Evolutionary conservation across 2,888 invertebrate genomes (phyloP), one percentile per base, ranked within the genome.

Genomic region (Sphinx pinastri): DNA sequence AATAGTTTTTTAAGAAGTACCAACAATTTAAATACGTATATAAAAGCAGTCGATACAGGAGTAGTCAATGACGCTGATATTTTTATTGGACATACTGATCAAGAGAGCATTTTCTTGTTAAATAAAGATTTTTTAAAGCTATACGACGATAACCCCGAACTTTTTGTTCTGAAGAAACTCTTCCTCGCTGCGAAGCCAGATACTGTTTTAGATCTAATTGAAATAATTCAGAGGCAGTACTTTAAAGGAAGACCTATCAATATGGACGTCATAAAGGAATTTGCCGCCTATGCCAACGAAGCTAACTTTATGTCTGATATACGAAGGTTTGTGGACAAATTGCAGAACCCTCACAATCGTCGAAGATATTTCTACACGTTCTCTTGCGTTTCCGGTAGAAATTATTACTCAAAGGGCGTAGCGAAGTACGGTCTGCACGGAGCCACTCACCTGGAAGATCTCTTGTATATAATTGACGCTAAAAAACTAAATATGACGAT

Each of bases 1-100:
- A 54, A 54, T 54, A 54, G 54, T 16, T 54, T 54, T 16, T n/a
- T 54, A 54, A 54, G n/a, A n/a, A 54, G n/a, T 16, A 16, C 54
- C n/a, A 16, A n/a, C 2, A 6, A 54, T 54, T 54, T n/a, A 10
- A 54, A 54, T 8, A 54, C 54, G 16, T 54, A n/a, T 13, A 72
- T 72, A 11, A 59, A 76, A 69, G 54, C 68, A 16, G 47, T 78
- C 11, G 76, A 74, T 77, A 82, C 88, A 25, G 95, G 95, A 19
- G 85, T 84, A 19, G 79, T 94, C 31, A 79, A 79, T 67, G 73
- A 78, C 25, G 90, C 95, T 2, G 96, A 96, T 0, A 93, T 96
- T 86, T 95, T 97, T 83, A 91, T 95, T 47, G 97, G 97, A 10
- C 82, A 96, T 11, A 97, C 95, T 25, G 94, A 94, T 3, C 94